Base-by-base conservation (phyloP, 2,888 invertebrate genomes). In the Galerucella calmariensis region DNA sequence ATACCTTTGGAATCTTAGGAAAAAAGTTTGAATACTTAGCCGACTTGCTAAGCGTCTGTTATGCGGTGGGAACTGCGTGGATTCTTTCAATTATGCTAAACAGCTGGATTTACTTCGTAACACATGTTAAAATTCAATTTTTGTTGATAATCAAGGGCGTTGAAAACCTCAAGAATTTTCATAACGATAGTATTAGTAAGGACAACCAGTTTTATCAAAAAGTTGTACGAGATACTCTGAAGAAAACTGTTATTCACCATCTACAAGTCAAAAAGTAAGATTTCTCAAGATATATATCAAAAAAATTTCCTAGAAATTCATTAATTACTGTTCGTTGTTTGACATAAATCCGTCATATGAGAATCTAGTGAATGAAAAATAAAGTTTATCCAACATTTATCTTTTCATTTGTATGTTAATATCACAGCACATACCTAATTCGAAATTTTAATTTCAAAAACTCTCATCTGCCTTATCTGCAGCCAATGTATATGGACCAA, bases 121-220 rank as follows among this genome's bases (percentile, higher is more conserved):
- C 20, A 8, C 56, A 56, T n/a, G 9, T 56, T 56, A 56, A 56
- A 16, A 56, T 56, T 16, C 56, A 56, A 56, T 56, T 56, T 56
- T 9, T 56, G 16, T 9, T 56, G 56, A 16, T 56, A 16, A 56
- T 16, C 20, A 9, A 20, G 16, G 4, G 16, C 6, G 16, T 56
- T 16, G 16, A 20, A 56, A 16, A 56, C 16, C 16, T 56, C 16
- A 56, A 56, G 20, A 56, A 56, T 6, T 51, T 51, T n/a, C n/a
- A 20, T 8, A 51, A 51, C 4, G 4, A 4, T 8, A 16, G 16
- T 56, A 56, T 56, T 20, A 20, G 16, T 56, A 56, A 10, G 16
- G 16, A 56, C 9, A 56, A 56, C 12, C n/a, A 12, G n/a, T 51
- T 51, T 16, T 56, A 56, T 56, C 56, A 56, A 56, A 16, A 56